Percentiles rank a stretch among this genome's conserved stretches.
These are phyloP conservation scores for Sapayoa aenigma DNA, from an alignment of 2,113 vertebrate genomes.

Conservation along the genomic window DNA sequence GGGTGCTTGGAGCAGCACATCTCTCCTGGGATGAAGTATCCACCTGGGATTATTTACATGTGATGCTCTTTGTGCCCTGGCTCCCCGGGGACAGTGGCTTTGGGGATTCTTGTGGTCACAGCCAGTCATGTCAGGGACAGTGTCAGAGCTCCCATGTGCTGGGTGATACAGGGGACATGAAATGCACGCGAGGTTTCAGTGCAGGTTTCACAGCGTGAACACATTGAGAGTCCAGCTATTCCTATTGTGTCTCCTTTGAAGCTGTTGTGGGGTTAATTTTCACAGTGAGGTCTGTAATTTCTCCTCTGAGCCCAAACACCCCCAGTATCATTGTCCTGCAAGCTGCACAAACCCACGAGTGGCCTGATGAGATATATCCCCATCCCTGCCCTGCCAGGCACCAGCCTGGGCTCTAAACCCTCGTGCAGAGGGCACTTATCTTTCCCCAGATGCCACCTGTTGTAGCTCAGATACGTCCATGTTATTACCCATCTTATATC, in stretches of 20 bases:
- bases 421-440: neutral
- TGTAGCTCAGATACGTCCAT: neutral
- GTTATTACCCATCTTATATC: neutral
- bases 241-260: rapidly evolving
- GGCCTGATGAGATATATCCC: neutral
- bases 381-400: neutral
- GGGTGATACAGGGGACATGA: neutral
- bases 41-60: neutral
- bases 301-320: neutral
- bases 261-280: neutral
- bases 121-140: neutral
- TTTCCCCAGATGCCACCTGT: neutral
- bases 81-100: neutral
- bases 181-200: rapidly evolving
- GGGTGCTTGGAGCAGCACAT: neutral
- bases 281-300: neutral
- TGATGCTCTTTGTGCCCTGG: neutral
- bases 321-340: slow-evolving; percentile 17
- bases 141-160: neutral
- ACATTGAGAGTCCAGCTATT: neutral
- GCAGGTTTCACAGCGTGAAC: neutral
- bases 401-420: neutral
- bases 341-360: neutral
- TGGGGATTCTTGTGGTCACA: neutral
- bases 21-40: neutral